Evolutionary conservation across 2,888 invertebrate species (phyloP).

Genomic region (Drosophila mercatorum): DNA sequence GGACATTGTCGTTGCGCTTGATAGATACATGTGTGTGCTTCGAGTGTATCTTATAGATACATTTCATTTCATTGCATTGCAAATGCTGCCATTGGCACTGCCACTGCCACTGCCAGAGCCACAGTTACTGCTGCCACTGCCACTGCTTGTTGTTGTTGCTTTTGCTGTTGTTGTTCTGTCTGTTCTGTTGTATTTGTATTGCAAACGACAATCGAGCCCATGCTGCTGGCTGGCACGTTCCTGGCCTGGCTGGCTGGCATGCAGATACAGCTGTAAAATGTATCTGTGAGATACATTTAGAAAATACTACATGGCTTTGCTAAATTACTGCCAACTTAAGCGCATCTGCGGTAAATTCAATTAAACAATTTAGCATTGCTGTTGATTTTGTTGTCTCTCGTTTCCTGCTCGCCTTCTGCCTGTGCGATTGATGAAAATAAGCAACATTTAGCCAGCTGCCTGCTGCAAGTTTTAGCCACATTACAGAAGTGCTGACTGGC

Average conservation of each 20-base stretch:
- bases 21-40: constrained; percentile 5
- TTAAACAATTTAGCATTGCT: constrained; percentile 76
- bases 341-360: constrained; percentile 79
- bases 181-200: constrained; percentile 29
- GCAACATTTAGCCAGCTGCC: constrained; percentile 64
- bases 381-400: constrained; percentile 65
- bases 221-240: constrained; percentile 65
- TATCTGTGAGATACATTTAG: constrained; percentile 35
- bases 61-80: constrained; percentile 63
- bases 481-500: constrained; percentile 26
- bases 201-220: constrained; percentile 68
- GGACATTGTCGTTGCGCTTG: constrained; percentile 24
- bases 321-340: constrained; percentile 78
- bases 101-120: constrained; percentile 5
- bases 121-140: background rate
- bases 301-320: constrained; percentile 60
- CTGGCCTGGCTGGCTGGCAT: constrained; percentile 22
- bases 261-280: constrained; percentile 35
- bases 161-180: constrained; percentile 3
- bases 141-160: constrained; percentile 18
- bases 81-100: constrained; percentile 48
- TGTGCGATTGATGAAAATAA: constrained; percentile 50
- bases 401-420: background rate
- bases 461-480: constrained; percentile 42
- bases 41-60: constrained; percentile 61